A percentile compares a stretch with the other conserved stretches of the same genome.
phyloP scores from a whole-genome alignment of 2,888 invertebrate genomes.

The Drosophila longiperda region DNA sequence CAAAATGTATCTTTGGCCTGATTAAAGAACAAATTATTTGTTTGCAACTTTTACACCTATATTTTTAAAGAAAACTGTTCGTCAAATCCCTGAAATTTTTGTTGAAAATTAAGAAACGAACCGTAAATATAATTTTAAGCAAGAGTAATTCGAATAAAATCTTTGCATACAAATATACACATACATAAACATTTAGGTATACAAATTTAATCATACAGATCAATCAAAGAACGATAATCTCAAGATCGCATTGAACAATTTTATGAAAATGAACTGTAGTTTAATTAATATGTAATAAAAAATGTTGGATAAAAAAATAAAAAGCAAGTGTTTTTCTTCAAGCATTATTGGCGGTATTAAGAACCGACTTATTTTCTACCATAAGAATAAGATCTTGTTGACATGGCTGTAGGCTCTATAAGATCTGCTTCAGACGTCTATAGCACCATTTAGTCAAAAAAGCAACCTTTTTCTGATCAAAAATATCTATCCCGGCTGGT shows the following conservation, averaged over 20 bases:
- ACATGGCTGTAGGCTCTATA: not conserved
- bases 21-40: constrained; percentile 4
- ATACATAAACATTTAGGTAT: constrained; percentile 62
- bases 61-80: not conserved
- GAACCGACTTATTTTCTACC: not conserved
- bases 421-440: not conserved
- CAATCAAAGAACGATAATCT: constrained; percentile 51
- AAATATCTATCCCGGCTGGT: not conserved
- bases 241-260: constrained; percentile 72
- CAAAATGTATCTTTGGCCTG: constrained; percentile 26
- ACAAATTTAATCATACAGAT: constrained; percentile 52
- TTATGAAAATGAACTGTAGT: constrained; percentile 69
- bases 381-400: not conserved
- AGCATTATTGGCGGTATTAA: too few relatives aligned
- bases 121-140: constrained; percentile 36
- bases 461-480: not conserved
- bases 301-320: constrained; percentile 72
- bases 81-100: constrained; percentile 6
- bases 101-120: constrained; percentile 12
- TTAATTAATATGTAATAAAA: constrained; percentile 70
- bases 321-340: not conserved
- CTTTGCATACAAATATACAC: constrained; percentile 58
- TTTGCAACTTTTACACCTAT: constrained; percentile 3
- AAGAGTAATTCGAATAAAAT: constrained; percentile 53
- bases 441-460: not conserved